Evolutionary conservation across 2,888 invertebrate genomes (phyloP).

Genomic region (Eristalinus aeneus): DNA sequence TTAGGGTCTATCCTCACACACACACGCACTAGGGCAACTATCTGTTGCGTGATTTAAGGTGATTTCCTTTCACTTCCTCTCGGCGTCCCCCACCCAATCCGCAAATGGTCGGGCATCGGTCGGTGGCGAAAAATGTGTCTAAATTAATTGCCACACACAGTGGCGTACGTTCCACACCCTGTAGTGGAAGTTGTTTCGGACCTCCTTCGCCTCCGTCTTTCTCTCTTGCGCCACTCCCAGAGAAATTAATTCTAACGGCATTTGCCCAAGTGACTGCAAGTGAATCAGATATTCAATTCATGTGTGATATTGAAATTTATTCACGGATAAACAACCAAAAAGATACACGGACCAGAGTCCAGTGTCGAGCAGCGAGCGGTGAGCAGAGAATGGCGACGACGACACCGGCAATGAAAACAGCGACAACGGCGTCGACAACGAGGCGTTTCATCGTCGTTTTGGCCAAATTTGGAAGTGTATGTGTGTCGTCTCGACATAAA

Average conservation of each 20-base stretch:
- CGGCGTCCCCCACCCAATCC: not conserved
- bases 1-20: not conserved
- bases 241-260: not conserved
- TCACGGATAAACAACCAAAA: slow-evolving; percentile 16
- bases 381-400: not conserved
- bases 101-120: not conserved
- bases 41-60: not conserved
- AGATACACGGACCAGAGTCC: slow-evolving; percentile 3
- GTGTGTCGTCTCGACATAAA: not conserved
- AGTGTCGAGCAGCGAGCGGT: not conserved
- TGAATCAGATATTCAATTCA: slow-evolving; percentile 34
- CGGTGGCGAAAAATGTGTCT: not conserved
- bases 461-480: slow-evolving; percentile 5
- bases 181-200: not conserved
- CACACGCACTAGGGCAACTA: not conserved
- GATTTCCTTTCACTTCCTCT: not conserved
- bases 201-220: not conserved
- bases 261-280: not conserved
- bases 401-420: too few relatives aligned
- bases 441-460: not conserved
- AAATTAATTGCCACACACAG: not conserved
- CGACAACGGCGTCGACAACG: not conserved
- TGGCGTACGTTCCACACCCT: not conserved
- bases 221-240: not conserved
- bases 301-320: slow-evolving; percentile 40